These are phyloP conservation scores for Ciona savignyi DNA, from an alignment of 23 tunicate species.

Conservation along the genomic window DNA sequence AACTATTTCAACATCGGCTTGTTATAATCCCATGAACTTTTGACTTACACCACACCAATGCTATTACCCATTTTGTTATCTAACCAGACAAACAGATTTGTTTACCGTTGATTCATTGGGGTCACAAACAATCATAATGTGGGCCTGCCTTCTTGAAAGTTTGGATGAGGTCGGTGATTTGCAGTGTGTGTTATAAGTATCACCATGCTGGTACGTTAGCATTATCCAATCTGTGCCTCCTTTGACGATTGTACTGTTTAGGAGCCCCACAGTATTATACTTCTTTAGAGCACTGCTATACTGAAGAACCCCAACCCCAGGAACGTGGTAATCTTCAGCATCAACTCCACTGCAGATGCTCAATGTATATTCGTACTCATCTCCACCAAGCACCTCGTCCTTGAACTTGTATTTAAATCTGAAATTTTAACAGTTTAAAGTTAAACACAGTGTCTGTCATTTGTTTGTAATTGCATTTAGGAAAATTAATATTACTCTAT, in stretches of 20 bases:
- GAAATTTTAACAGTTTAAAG: too few relatives aligned
- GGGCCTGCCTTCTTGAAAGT: constrained; percentile 42
- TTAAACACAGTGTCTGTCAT: too few relatives aligned
- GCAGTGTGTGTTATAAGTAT: constrained; percentile 37
- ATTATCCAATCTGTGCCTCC: constrained; percentile 73
- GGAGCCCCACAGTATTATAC: constrained; percentile 15
- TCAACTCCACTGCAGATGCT: constrained; percentile 15
- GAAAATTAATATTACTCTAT: too few relatives aligned
- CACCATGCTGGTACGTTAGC: constrained; percentile 58
- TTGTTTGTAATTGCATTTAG: too few relatives aligned
- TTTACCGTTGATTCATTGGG: constrained; percentile 30
- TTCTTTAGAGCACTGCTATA: background rate
- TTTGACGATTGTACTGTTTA: constrained; percentile 40
- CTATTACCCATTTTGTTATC: too few relatives aligned
- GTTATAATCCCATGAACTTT: too few relatives aligned
- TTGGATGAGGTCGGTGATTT: too few relatives aligned
- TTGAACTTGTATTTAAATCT: constrained; percentile 10
- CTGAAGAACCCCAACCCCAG: constrained; percentile 39
- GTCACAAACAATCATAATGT: constrained; percentile 58
- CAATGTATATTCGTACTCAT: constrained; percentile 16
- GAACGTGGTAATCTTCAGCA: background rate
- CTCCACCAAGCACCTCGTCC: constrained; percentile 10
- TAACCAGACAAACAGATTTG: too few relatives aligned
- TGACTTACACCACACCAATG: too few relatives aligned
- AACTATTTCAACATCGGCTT: too few relatives aligned